These are phyloP conservation scores for Vandiemenella viatica DNA, from an alignment of 2,888 invertebrate genomes.

Conservation along the genomic window DNA sequence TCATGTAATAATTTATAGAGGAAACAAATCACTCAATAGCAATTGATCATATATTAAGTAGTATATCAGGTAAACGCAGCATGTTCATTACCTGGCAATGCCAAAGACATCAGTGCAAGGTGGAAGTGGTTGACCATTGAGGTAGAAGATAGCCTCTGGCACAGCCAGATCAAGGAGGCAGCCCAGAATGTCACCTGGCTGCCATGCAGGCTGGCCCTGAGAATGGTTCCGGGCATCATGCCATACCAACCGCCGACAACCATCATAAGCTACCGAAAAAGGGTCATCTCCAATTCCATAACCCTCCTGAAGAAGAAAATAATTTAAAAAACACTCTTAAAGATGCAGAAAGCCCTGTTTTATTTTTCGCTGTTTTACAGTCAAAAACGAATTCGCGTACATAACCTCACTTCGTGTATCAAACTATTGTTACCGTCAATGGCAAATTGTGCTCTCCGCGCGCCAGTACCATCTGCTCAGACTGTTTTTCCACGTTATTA, in stretches of 20 bases:
- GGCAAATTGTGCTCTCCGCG: too few relatives aligned
- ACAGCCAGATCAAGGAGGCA: conserved; percentile 64
- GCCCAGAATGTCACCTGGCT: conserved; percentile 71
- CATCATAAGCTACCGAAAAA: conserved; percentile 81
- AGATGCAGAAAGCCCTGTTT: too few relatives aligned
- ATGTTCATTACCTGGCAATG: conserved; percentile 45
- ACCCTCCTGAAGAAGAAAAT: conserved; percentile 50
- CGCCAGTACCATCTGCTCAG: too few relatives aligned
- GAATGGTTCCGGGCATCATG: conserved; percentile 63
- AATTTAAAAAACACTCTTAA: conserved; percentile 5
- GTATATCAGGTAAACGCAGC: not conserved
- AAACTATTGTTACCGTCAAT: too few relatives aligned
- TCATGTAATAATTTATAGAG: too few relatives aligned
- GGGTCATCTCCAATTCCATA: conserved; percentile 91
- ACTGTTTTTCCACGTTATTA: too few relatives aligned
- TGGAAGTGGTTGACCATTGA: conserved; percentile 60
- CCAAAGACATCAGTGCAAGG: conserved; percentile 60
- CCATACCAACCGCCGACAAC: conserved; percentile 81
- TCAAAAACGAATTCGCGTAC: too few relatives aligned
- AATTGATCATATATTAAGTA: too few relatives aligned
- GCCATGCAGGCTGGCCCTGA: conserved; percentile 46
- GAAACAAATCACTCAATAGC: too few relatives aligned
- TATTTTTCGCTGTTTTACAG: too few relatives aligned
- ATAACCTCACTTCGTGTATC: too few relatives aligned
- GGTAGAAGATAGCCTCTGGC: conserved; percentile 60